Evolutionary conservation across 2,888 invertebrate genomes (phyloP).

Genomic region (Apamea crenata): DNA sequence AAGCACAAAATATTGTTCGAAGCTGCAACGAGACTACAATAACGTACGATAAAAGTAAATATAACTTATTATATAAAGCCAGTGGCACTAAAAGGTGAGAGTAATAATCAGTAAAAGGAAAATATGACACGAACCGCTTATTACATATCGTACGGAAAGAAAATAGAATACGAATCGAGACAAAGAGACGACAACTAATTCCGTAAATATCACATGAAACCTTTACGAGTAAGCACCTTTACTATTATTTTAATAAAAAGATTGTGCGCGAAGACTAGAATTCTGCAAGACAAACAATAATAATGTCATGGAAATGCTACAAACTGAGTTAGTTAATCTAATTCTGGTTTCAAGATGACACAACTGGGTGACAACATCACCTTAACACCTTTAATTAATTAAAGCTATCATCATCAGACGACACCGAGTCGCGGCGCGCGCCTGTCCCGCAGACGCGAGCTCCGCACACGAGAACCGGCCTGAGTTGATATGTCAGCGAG

Average conservation of each 20-base stretch:
- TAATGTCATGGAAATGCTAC: conserved; percentile 83
- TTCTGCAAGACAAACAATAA: conserved; percentile 79
- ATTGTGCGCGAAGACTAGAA: conserved; percentile 90
- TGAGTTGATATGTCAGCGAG: conserved; percentile 5
- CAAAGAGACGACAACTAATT: conserved; percentile 78
- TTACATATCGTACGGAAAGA: conserved; percentile 75
- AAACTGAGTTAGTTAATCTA: conserved; percentile 66
- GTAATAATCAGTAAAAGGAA: conserved; percentile 81
- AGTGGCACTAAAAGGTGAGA: conserved; percentile 88
- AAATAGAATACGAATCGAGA: conserved; percentile 74
- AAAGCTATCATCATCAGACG: conserved; percentile 82
- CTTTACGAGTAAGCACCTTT: conserved; percentile 87
- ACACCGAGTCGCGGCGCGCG: conserved; percentile 69
- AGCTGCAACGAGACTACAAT: conserved; percentile 89
- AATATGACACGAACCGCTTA: conserved; percentile 89
- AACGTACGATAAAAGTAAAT: conserved; percentile 77
- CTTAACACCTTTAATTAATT: conserved; percentile 77
- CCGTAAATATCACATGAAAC: conserved; percentile 85
- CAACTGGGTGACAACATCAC: conserved; percentile 62
- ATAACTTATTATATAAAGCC: conserved; percentile 85
- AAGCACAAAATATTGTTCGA: conserved; percentile 89
- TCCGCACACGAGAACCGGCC: background rate
- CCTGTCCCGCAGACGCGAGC: conserved; percentile 20
- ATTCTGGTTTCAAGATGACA: conserved; percentile 62
- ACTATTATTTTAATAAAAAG: conserved; percentile 75